These are phyloP conservation scores for Sitta carolinensis DNA, from an alignment of 2,797 vertebrate genomes.

Conservation along the genomic window DNA sequence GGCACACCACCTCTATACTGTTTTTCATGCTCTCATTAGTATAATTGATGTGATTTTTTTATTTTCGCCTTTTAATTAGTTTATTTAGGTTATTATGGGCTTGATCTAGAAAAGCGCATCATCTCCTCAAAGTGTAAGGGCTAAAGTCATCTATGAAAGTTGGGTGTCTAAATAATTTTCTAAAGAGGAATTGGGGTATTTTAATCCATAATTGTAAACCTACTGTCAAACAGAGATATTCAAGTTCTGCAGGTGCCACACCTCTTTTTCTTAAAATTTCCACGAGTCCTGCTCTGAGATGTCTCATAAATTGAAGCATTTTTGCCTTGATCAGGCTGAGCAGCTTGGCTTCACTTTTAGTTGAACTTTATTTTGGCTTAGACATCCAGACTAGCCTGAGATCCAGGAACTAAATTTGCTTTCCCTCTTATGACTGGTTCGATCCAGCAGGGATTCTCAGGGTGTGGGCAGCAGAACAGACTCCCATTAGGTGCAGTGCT, in stretches of 20 bases:
- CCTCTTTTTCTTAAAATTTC: neutral
- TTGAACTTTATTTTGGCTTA: constrained; percentile 67
- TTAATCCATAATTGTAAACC: neutral
- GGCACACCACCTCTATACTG: neutral
- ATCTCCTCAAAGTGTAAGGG: neutral
- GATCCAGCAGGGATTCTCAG: neutral
- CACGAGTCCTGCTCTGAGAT: neutral
- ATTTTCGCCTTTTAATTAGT: neutral
- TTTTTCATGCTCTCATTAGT: neutral
- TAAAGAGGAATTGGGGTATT: neutral
- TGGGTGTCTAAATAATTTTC: neutral
- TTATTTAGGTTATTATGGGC: neutral
- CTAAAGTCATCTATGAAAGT: neutral
- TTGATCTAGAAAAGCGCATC: neutral
- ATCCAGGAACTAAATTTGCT: constrained; percentile 50
- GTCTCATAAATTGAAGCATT: neutral
- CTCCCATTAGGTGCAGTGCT: neutral
- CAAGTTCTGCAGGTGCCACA: constrained; percentile 7
- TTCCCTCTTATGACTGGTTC: neutral
- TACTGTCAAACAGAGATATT: neutral
- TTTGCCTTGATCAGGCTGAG: neutral
- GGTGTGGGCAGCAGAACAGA: neutral
- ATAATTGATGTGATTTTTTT: neutral
- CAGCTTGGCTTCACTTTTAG: constrained; percentile 38
- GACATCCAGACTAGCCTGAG: constrained; percentile 32